Conservation (phyloP, 2,888 invertebrate genomes). For the Sarcophaga rosellei region DNA sequence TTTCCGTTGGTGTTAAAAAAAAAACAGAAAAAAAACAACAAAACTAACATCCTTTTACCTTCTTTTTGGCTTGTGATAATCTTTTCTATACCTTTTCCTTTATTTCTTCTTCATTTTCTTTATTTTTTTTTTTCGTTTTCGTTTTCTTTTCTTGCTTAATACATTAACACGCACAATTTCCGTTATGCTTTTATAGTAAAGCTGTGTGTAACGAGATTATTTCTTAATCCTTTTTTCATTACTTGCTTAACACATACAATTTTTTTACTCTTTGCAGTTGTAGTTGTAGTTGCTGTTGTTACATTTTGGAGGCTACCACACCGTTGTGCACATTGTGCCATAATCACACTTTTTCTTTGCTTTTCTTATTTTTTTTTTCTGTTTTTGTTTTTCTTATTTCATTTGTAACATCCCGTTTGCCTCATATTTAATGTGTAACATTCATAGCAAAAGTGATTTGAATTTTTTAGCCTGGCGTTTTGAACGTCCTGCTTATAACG, state of each 20-base stretch:
- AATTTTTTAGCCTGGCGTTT: not conserved
- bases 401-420: slow-evolving; percentile 36
- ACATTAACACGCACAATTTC: slow-evolving; percentile 68
- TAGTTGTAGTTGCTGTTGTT: not conserved
- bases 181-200: slow-evolving; percentile 53
- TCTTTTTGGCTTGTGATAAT: not conserved
- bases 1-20: not conserved
- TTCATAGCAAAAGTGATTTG: not conserved
- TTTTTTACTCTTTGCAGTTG: not conserved
- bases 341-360: slow-evolving; percentile 12
- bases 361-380: slow-evolving; percentile 15
- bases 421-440: not conserved
- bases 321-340: too few relatives aligned
- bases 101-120: slow-evolving; percentile 13
- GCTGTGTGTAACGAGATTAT: slow-evolving; percentile 42
- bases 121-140: not conserved
- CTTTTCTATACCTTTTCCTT: slow-evolving; percentile 28
- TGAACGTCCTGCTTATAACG: slow-evolving; percentile 55
- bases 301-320: not conserved
- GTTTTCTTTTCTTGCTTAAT: slow-evolving; percentile 46
- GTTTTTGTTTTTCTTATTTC: slow-evolving; percentile 31
- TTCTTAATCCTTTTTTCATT: slow-evolving; percentile 65
- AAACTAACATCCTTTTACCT: not conserved
- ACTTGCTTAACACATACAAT: slow-evolving; percentile 29
- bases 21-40: too few relatives aligned